These are phyloP conservation scores for Marmota monax DNA, from an alignment of 2,113 vertebrate genomes.

Conservation along the genomic window DNA sequence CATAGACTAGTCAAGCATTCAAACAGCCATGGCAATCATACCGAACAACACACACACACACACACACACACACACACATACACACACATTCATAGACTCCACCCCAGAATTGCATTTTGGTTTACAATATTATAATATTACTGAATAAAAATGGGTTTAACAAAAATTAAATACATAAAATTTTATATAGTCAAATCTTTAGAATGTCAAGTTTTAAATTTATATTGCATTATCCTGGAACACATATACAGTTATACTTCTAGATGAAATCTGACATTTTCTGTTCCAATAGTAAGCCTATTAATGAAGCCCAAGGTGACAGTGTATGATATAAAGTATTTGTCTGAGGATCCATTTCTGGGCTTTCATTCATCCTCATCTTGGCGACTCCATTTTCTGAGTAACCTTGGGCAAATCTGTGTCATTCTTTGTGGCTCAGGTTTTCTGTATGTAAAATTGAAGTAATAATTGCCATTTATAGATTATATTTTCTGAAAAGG, in stretches of 20 bases:
- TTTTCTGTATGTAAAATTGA: conserved; percentile 51
- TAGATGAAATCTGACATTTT: conserved; percentile 43
- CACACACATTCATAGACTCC: not conserved
- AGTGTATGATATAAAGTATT: not conserved
- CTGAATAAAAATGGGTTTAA: not conserved
- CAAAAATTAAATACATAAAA: not conserved
- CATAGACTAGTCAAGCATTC: conserved; percentile 50
- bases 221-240: not conserved
- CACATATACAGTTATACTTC: not conserved
- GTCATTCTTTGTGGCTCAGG: conserved; percentile 19
- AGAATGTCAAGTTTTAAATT: conserved; percentile 24
- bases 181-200: not conserved
- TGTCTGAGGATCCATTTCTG: not conserved
- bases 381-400: not conserved
- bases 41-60: not conserved
- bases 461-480: conserved; percentile 57
- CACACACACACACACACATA: not conserved
- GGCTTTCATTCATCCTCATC: conserved; percentile 14
- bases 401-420: conserved; percentile 41
- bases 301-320: conserved; percentile 51
- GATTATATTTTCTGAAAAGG: conserved; percentile 29
- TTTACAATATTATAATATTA: not conserved
- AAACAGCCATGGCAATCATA: conserved; percentile 42
- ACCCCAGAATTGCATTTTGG: conserved; percentile 15
- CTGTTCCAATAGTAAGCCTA: not conserved